phyloP scores from a whole-genome alignment of 2,888 invertebrate species.

The Octodonta nipae region DNA sequence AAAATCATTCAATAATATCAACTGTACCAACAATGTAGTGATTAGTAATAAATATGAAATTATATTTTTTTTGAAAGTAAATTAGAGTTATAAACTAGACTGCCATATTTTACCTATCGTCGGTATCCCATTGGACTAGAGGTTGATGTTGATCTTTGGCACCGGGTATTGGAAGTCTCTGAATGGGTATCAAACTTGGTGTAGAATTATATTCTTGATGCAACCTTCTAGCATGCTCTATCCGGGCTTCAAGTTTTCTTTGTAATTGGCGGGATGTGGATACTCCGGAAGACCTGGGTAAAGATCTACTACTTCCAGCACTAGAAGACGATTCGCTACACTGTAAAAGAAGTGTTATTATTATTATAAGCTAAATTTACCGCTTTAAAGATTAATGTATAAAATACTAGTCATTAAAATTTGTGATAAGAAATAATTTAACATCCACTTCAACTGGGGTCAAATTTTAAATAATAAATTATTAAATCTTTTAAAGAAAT shows the following conservation, averaged over 20 bases:
- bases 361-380: no score
- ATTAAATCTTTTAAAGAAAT: no score
- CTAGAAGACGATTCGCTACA: conserved; percentile 31
- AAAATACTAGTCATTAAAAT: no score
- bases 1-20: no score
- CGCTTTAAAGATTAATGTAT: no score
- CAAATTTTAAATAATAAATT: no score
- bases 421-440: no score
- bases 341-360: conserved; percentile 17
- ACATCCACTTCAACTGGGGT: no score
- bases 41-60: no score
- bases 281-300: conserved; percentile 20
- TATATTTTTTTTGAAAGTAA: no score
- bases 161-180: conserved; percentile 38
- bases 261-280: conserved; percentile 30
- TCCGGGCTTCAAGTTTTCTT: conserved; percentile 33
- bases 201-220: conserved; percentile 35
- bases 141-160: conserved; percentile 42
- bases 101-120: conserved; percentile 36
- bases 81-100: no score
- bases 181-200: conserved; percentile 38
- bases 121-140: conserved; percentile 45
- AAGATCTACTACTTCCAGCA: conserved; percentile 30
- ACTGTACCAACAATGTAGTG: no score
- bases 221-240: conserved; percentile 35